Evolutionary conservation across 2,797 vertebrate genomes (phyloP).

Genomic region (Clarias fuscus): DNA sequence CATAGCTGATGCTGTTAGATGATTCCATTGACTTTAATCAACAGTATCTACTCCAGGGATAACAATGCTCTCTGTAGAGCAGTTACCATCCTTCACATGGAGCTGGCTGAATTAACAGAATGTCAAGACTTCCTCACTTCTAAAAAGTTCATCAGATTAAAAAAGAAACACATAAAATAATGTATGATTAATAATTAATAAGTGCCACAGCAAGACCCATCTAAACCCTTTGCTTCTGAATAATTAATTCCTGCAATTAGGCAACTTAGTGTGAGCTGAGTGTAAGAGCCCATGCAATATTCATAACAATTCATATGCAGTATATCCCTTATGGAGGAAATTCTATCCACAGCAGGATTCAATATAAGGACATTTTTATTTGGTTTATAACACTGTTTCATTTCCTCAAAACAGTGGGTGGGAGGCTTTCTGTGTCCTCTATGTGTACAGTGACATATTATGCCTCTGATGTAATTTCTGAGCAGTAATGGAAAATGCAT

Average conservation of each 20-base stretch:
- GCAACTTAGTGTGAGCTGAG: conserved; percentile 76
- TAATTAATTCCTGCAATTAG: conserved; percentile 86
- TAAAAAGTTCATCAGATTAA: conserved; percentile 85
- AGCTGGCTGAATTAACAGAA: conserved; percentile 84
- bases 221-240: conserved; percentile 82
- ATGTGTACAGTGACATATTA: conserved; percentile 39
- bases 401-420: conserved; percentile 64
- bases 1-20: conserved; percentile 79
- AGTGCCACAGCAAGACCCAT: conserved; percentile 73
- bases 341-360: conserved; percentile 71
- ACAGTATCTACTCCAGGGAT: conserved; percentile 79
- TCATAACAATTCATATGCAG: conserved; percentile 79
- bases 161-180: conserved; percentile 86
- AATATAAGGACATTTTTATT: conserved; percentile 78
- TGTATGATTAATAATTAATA: conserved; percentile 75
- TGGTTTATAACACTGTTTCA: conserved; percentile 76
- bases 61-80: conserved; percentile 84
- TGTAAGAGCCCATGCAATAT: conserved; percentile 78
- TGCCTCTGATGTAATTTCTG: conserved; percentile 37
- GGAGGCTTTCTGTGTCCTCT: conserved; percentile 29
- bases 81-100: conserved; percentile 79
- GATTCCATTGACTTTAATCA: conserved; percentile 85
- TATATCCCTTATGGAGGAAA: conserved; percentile 75
- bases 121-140: conserved; percentile 57
- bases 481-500: conserved; percentile 42